Base-by-base conservation (phyloP, 2,888 invertebrate genomes). In the Synanthedon tipuliformis region DNA sequence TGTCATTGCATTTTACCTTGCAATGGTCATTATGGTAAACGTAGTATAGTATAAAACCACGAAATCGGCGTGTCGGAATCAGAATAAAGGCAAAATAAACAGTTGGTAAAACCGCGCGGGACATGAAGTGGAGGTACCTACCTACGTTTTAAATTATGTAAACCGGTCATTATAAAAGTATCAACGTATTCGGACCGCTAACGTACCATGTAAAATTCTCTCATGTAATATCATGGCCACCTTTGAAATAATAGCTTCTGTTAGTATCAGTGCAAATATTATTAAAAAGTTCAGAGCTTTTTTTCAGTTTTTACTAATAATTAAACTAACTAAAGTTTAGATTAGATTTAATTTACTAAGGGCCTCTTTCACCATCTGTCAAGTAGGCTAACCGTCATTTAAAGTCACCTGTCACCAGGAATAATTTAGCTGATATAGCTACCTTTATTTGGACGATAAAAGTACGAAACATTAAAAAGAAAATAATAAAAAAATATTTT, bases 21-120 rank as follows among this genome's bases (percentile, higher is more conserved):
- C 78, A 78, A 74, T 78, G 78, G 84, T 85, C 85, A 85, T 86
- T 87, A 87, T 82, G 78, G 80, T 84, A 80, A 82, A 82, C 74
- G 75, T 78, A 69, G 78, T 82, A 78, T 83, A 79, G 73, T 81
- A 79, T 77, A 78, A 82, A 85, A 83, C 86, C 86, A 86, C 85
- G 75, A 86, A 86, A 85, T 84, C 86, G 81, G 73, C 78, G 79
- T 83, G 80, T 81, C 82, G 78, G 86, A 83, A 83, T 81, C 73
- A 78, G 71, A 77, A 81, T 85, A 84, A 84, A 84, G 81, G 81
- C 72, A 81, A 80, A 84, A 85, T 85, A 85, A 85, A 86, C 84
- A 83, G 78, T 80, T 63, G 70, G 75, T 78, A 68, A 68, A 78
- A 75, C 69, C 73, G 64, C 63, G 68, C 65, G 68, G 73, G 71